Conservation (phyloP, 2,888 invertebrate genomes). For the Dasysyrphus albostriatus region DNA sequence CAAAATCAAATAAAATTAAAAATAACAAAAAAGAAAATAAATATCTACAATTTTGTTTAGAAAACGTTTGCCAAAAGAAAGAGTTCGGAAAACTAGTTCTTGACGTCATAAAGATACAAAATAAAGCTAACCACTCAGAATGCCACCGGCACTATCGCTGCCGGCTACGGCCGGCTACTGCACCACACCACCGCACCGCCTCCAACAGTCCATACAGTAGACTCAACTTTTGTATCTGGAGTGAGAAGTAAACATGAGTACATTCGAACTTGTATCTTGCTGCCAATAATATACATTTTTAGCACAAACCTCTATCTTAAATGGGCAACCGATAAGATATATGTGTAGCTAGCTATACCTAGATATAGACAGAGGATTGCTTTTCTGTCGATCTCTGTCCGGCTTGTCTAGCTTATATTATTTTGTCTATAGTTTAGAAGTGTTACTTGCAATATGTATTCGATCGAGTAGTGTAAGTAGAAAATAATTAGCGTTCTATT, state of each 20-base stretch:
- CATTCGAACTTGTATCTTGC: slow-evolving; percentile 62
- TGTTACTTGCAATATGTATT: slow-evolving; percentile 25
- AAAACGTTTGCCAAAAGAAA: slow-evolving; percentile 46
- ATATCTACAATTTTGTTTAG: slow-evolving; percentile 30
- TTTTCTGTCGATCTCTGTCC: slow-evolving; percentile 62
- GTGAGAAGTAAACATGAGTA: slow-evolving; percentile 67
- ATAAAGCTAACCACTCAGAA: slow-evolving; percentile 31
- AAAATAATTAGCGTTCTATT: slow-evolving; percentile 71
- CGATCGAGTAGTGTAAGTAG: slow-evolving; percentile 50
- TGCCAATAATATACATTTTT: slow-evolving; percentile 19
- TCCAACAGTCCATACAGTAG: too few relatives aligned
- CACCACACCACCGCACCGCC: too few relatives aligned
- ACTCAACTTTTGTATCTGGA: slow-evolving; percentile 54
- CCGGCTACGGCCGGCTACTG: background rate
- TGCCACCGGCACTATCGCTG: background rate
- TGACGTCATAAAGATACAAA: slow-evolving; percentile 41
- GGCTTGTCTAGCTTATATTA: slow-evolving; percentile 15
- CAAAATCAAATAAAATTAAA: slow-evolving; percentile 10
- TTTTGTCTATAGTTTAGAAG: background rate
- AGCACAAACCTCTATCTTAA: slow-evolving; percentile 21
- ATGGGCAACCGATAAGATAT: background rate
- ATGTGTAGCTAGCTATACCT: background rate
- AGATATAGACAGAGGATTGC: background rate
- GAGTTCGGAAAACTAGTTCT: slow-evolving; percentile 51
- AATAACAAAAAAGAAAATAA: slow-evolving; percentile 21